Percentiles rank a stretch among this genome's conserved stretches.
These are phyloP conservation scores for Amblyopsis hoosieri DNA, from an alignment of 2,797 vertebrate genomes.

Conservation along the genomic window DNA sequence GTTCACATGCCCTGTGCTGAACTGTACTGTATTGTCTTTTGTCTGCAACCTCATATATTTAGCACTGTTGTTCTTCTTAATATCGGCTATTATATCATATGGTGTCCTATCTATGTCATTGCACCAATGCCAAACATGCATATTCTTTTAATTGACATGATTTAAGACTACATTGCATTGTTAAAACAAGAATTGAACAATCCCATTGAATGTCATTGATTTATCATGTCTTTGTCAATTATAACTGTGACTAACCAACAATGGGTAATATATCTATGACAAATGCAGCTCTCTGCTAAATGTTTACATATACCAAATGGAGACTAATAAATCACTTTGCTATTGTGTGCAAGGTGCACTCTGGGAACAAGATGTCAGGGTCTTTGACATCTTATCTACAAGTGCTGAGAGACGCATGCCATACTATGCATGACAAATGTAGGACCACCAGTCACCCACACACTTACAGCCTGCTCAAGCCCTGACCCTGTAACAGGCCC, in stretches of 20 bases:
- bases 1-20: slow-evolving; percentile 22
- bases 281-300: background rate
- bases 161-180: too few species aligned
- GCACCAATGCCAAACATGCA: too few species aligned
- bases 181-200: too few species aligned
- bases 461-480: slow-evolving; percentile 17
- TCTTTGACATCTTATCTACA: slow-evolving; percentile 46
- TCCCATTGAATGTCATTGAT: too few species aligned
- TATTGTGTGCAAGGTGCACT: slow-evolving; percentile 13
- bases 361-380: slow-evolving; percentile 24
- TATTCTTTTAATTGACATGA: too few species aligned
- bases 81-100: too few species aligned
- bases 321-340: slow-evolving; percentile 18
- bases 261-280: background rate
- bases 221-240: too few species aligned
- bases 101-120: too few species aligned
- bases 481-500: slow-evolving; percentile 28
- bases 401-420: slow-evolving; percentile 41
- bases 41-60: too few species aligned
- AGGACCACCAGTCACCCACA: slow-evolving; percentile 24
- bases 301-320: slow-evolving; percentile 21
- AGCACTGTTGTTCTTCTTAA: too few species aligned
- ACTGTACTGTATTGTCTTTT: too few species aligned
- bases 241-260: slow-evolving; percentile 2
- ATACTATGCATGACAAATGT: slow-evolving; percentile 29